A percentile compares a stretch with the other conserved stretches of the same genome.
phyloP scores from a whole-genome alignment of 1,140 invertebrate species.

The Drosophila watanabei region DNA sequence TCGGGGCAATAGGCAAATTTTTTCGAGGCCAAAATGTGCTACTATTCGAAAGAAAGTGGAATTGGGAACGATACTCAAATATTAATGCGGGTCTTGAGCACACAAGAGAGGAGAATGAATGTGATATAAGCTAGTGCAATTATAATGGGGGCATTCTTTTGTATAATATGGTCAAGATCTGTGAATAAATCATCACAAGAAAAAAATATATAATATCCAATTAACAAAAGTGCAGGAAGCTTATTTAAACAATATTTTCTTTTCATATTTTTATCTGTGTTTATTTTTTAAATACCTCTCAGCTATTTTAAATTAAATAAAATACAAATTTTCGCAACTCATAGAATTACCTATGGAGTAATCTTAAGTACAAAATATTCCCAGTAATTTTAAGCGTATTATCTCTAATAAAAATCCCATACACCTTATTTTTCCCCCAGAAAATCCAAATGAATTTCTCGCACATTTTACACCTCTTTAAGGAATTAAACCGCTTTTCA shows the following conservation, averaged over 20 bases:
- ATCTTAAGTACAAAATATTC: too few species aligned
- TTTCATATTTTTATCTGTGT: neutral
- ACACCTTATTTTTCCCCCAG: neutral
- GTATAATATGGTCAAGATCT: neutral
- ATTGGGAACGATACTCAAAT: slow-evolving; percentile 42
- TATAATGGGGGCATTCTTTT: neutral
- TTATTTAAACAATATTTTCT: neutral
- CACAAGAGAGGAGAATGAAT: neutral
- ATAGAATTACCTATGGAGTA: neutral
- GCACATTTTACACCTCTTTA: slow-evolving; percentile 7
- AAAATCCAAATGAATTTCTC: neutral
- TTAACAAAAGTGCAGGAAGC: slow-evolving; percentile 2
- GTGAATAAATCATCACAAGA: slow-evolving; percentile 19
- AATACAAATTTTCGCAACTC: too few species aligned
- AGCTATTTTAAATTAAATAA: neutral
- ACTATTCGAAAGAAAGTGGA: slow-evolving; percentile 29
- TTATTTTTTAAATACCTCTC: neutral
- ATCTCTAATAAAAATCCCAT: neutral
- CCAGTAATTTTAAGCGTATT: neutral
- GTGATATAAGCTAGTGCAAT: slow-evolving; percentile 5
- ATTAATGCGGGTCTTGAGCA: slow-evolving; percentile 25
- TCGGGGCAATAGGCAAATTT: slow-evolving; percentile 26
- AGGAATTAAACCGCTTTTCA: slow-evolving; percentile 37
- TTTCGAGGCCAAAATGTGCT: slow-evolving; percentile 8
- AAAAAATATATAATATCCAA: neutral